phyloP scores from a whole-genome alignment of 2,113 vertebrate species.

The Egretta garzetta region DNA sequence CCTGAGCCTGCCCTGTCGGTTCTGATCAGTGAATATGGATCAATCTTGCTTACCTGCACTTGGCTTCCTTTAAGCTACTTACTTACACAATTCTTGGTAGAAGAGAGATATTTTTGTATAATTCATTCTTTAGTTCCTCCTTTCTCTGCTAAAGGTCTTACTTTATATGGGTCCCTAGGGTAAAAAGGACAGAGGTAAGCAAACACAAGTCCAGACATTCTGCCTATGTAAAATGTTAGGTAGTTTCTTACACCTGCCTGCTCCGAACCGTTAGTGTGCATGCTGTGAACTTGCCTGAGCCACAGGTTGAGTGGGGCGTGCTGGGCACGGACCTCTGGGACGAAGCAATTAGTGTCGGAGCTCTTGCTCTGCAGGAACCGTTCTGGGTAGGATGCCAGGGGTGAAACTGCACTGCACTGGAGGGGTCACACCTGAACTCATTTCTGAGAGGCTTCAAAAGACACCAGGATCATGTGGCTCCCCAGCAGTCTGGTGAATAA shows the following conservation, averaged over 20 bases:
- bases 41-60: neutral
- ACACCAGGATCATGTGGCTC: rapidly evolving
- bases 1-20: neutral
- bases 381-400: neutral
- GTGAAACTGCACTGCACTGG: neutral
- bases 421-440: neutral
- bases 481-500: neutral
- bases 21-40: neutral
- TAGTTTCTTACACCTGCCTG: neutral
- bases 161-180: neutral
- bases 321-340: neutral
- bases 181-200: neutral
- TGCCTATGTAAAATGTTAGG: neutral
- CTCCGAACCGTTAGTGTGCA: neutral
- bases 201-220: neutral
- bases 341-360: neutral
- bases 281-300: neutral
- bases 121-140: neutral
- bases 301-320: neutral
- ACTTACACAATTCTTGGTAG: neutral
- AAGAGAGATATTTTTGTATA: neutral
- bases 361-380: neutral
- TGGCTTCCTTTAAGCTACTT: neutral
- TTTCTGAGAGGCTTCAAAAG: neutral
- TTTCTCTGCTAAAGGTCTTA: neutral